phyloP scores from a whole-genome alignment of 2,797 vertebrate species.

The Lepidocolaptes lacrymiger region DNA sequence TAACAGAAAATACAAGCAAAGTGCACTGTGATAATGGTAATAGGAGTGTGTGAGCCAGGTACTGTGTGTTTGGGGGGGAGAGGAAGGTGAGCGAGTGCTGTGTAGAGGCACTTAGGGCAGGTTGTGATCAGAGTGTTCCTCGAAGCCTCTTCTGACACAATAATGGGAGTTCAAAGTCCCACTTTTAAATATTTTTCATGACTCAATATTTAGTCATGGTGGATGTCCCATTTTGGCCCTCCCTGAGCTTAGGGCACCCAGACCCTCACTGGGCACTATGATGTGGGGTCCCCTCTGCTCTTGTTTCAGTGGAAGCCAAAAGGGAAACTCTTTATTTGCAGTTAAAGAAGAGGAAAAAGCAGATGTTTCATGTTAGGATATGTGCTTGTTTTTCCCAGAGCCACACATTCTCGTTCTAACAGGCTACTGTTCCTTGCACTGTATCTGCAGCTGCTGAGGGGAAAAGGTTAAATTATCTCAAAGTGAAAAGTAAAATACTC shows the following conservation, averaged over 20 bases:
- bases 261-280: rapidly evolving
- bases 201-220: not conserved
- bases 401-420: not conserved
- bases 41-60: not conserved
- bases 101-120: not conserved
- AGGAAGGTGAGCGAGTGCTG: not conserved
- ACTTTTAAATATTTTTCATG: not conserved
- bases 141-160: not conserved
- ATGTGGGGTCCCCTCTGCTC: rapidly evolving
- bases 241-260: not conserved
- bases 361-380: not conserved
- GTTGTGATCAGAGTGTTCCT: not conserved
- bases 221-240: not conserved
- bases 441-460: not conserved
- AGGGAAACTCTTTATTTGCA: not conserved
- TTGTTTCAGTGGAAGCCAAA: not conserved
- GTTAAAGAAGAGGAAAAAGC: not conserved
- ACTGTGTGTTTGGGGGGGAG: rapidly evolving
- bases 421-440: not conserved
- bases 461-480: not conserved
- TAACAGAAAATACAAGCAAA: not conserved
- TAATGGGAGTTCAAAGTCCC: not conserved
- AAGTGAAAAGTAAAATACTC: not conserved
- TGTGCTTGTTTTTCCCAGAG: not conserved
- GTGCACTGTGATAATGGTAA: not conserved